Evolutionary conservation across 1,140 invertebrate genomes (phyloP).

Genomic region (Panagrolaimus sp.): DNA sequence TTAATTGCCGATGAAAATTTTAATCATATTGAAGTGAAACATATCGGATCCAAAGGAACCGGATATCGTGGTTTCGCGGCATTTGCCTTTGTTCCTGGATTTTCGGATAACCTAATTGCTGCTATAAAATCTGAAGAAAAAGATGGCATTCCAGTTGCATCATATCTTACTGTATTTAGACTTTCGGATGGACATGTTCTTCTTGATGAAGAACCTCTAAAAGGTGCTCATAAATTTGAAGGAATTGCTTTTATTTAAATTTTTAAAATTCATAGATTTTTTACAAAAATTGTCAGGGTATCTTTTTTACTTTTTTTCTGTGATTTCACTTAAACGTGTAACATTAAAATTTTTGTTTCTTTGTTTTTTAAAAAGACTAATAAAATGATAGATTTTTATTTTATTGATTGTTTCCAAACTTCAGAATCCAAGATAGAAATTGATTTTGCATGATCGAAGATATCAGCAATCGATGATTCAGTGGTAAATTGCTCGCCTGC

Average conservation of each 20-base stretch:
- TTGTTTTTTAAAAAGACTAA: neutral
- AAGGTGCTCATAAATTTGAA: constrained; percentile 83
- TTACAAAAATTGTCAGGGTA: neutral
- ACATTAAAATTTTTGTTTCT: neutral
- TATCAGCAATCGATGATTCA: no score
- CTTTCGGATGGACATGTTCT: constrained; percentile 73
- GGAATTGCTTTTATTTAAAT: constrained; percentile 86
- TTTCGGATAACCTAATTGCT: constrained; percentile 78
- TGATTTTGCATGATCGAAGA: neutral
- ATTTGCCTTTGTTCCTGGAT: constrained; percentile 91
- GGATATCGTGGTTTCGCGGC: constrained; percentile 85
- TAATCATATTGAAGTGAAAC: constrained; percentile 66
- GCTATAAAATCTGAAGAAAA: constrained; percentile 90
- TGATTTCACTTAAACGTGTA: neutral
- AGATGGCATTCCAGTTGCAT: constrained; percentile 74
- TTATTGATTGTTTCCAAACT: no score
- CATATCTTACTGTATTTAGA: constrained; percentile 82
- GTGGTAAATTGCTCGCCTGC: no score
- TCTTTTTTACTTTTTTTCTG: neutral
- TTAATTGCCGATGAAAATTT: constrained; percentile 78
- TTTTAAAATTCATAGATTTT: neutral
- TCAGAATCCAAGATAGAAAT: no score
- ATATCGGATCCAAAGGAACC: constrained; percentile 66
- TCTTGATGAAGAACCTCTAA: constrained; percentile 74
- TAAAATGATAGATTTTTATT: neutral